A percentile compares a stretch with the other conserved stretches of the same genome.
phyloP scores from a whole-genome alignment of 2,888 invertebrate species.

The Tipula helvola region DNA sequence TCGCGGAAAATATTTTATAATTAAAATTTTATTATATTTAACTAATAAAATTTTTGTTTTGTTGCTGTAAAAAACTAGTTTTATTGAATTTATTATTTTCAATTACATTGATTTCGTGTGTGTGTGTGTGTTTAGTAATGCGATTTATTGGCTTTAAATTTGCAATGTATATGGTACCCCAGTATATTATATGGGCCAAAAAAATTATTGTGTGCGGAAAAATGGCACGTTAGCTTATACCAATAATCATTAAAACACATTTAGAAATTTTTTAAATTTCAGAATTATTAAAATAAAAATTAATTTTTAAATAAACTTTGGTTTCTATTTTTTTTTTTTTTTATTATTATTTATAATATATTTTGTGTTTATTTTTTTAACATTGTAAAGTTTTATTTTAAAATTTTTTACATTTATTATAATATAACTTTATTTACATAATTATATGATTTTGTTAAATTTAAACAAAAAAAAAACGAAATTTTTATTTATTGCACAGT shows the following conservation, averaged over 20 bases:
- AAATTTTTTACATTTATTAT: neutral
- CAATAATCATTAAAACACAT: neutral
- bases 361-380: too few relatives aligned
- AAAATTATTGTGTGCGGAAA: neutral
- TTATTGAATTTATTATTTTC: neutral
- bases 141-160: neutral
- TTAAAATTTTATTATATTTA: neutral
- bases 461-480: neutral
- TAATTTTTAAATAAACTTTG: neutral
- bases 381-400: neutral
- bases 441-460: neutral
- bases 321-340: neutral
- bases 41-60: neutral
- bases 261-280: neutral
- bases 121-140: neutral
- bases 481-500: neutral
- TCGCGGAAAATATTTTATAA: neutral
- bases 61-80: neutral
- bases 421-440: neutral
- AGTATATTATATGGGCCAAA: neutral
- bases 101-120: neutral
- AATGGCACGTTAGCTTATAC: neutral
- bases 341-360: too few relatives aligned
- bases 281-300: neutral
- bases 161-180: neutral